Base-by-base conservation (phyloP, 2,113 vertebrate species). In the Plectropomus leopardus region DNA sequence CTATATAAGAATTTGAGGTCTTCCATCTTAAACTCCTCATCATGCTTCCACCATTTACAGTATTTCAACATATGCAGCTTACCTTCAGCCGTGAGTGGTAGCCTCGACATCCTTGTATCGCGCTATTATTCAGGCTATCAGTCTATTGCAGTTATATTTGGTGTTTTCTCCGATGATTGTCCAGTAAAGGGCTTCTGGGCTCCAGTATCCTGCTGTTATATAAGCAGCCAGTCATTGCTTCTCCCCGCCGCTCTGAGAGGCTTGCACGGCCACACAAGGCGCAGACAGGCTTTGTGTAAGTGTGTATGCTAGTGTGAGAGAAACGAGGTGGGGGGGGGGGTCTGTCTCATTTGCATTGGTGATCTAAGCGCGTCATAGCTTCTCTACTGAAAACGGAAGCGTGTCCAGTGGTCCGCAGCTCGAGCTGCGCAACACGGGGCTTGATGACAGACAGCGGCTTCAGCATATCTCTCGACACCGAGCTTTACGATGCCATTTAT, bases 281-380 rank as follows among this genome's bases (percentile, higher is more conserved):
- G 78, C 82, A 72, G 78, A 10, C 64, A 58, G 10, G 36, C 36
- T 69, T 85, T 64, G 65, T 16, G 60, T 13, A 55, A 17, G 30
- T 3, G 50, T 44, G 36, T 24, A 15, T 2, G 36, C 2, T 40
- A 10, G 10, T 40, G 76, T 17, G 66, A 7, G 80, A 11, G 32
- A 21, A 13, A 15, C 26, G 68, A 42, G 42, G 65, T 16, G 58
- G 76, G 66, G 19, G 67, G 65, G 68, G 73, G 57, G 55, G 42
- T 72, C 54, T 59, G 47, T 88, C 84, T 90, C 66, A 93, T 94
- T 93, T 93, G 91, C 91, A 93, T 93, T 86, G 87, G 89, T 78
- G 91, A 90, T 92, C 67, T 76, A 30, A 80, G 73, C 87, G 86
- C 92, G 88, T 93, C 89, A 89, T 86, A 57, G 82, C 79, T 82